Evolutionary conservation across 2,888 invertebrate genomes (phyloP).

Genomic region (Taenaris catops): DNA sequence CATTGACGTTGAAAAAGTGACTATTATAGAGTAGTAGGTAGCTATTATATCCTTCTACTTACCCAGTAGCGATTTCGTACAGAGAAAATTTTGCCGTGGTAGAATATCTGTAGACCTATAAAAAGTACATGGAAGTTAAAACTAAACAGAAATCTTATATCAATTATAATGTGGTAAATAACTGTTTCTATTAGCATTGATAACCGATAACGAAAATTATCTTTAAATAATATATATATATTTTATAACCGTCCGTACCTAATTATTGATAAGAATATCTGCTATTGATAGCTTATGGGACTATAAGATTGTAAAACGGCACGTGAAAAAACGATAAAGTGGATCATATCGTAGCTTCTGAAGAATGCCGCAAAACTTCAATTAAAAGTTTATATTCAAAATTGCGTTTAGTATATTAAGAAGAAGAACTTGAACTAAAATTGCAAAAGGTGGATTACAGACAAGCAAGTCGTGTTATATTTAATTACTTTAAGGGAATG

Average conservation of each 20-base stretch:
- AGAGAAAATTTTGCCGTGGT: conserved; percentile 81
- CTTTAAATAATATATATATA: conserved; percentile 10
- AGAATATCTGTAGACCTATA: conserved; percentile 85
- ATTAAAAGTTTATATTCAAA: too few relatives aligned
- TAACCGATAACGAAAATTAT: conserved; percentile 9
- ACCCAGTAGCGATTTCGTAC: conserved; percentile 77
- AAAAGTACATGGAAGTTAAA: conserved; percentile 25
- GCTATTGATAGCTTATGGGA: conserved; percentile 32
- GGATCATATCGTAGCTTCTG: too few relatives aligned
- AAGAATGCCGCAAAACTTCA: too few relatives aligned
- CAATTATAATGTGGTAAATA: not conserved
- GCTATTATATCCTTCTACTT: conserved; percentile 29
- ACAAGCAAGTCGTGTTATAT: too few relatives aligned
- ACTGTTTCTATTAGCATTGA: conserved; percentile 5
- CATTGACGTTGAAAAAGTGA: too few relatives aligned
- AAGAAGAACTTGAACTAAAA: not conserved
- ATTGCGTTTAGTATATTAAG: too few relatives aligned
- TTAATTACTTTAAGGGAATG: too few relatives aligned
- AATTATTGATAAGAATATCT: conserved; percentile 10
- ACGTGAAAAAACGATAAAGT: not conserved
- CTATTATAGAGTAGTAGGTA: not conserved
- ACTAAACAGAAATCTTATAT: conserved; percentile 2
- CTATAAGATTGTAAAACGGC: too few relatives aligned
- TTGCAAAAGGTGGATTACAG: too few relatives aligned
- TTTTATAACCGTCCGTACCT: conserved; percentile 11